Evolutionary conservation across 2,888 invertebrate species (phyloP).

Genomic region (Amorpha juglandis): DNA sequence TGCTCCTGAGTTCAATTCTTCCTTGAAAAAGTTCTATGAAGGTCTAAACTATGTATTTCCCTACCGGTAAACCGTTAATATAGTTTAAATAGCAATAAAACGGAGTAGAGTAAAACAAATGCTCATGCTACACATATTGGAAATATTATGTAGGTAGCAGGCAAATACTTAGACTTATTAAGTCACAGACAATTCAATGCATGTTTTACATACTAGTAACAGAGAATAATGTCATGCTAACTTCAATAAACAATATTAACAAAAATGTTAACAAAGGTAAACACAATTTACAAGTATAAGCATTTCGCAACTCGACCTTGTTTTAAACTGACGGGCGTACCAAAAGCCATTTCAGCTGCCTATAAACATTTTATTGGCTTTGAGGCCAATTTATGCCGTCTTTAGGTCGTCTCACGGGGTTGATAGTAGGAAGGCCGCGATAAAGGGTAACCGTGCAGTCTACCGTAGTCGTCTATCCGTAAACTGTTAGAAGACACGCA

Average conservation of each 20-base stretch:
- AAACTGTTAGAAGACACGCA: conserved; percentile 64
- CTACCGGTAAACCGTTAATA: too few species aligned
- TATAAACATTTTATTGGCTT: conserved; percentile 44
- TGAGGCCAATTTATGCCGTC: conserved; percentile 38
- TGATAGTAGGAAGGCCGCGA: conserved; percentile 44
- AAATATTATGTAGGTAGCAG: too few species aligned
- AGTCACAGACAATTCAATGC: too few species aligned
- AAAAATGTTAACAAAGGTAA: neutral
- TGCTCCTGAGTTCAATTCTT: too few species aligned
- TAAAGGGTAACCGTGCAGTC: conserved; percentile 54
- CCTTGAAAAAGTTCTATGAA: too few species aligned
- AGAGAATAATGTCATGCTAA: too few species aligned
- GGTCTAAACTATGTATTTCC: too few species aligned
- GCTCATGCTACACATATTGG: too few species aligned
- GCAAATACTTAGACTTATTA: too few species aligned
- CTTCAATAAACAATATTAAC: conserved; percentile 1
- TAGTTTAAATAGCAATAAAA: too few species aligned
- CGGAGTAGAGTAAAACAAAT: too few species aligned
- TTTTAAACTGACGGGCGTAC: conserved; percentile 30
- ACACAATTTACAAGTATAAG: conserved; percentile 21
- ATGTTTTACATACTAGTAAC: too few species aligned
- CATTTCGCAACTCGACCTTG: conserved; percentile 38
- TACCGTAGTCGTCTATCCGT: conserved; percentile 45
- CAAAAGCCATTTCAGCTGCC: conserved; percentile 35
- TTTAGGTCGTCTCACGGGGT: conserved; percentile 35